These are phyloP conservation scores for Caenorhabditis doughertyi DNA, from an alignment of 2,888 invertebrate species.

Conservation along the genomic window DNA sequence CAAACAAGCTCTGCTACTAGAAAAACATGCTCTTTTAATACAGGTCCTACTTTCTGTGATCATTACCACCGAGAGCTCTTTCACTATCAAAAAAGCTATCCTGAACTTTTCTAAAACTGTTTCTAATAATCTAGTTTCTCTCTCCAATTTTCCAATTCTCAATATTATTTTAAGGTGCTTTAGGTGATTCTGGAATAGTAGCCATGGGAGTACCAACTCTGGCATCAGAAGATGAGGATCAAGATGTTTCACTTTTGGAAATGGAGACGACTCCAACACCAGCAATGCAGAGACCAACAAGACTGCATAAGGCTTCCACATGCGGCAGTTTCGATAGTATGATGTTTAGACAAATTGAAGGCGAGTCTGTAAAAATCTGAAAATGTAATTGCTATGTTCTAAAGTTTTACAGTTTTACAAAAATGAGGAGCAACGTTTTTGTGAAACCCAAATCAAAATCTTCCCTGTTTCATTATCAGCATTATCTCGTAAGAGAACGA, in stretches of 20 bases:
- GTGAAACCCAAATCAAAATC: too few relatives aligned
- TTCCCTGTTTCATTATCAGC: too few relatives aligned
- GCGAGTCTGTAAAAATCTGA: slow-evolving; percentile 14
- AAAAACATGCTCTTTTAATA: too few relatives aligned
- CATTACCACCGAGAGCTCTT: too few relatives aligned
- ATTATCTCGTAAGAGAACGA: too few relatives aligned
- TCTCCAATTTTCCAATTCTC: not conserved
- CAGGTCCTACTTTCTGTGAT: too few relatives aligned
- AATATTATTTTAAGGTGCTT: not conserved
- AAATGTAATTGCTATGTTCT: too few relatives aligned
- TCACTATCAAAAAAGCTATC: too few relatives aligned
- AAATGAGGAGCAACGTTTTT: too few relatives aligned
- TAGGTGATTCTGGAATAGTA: slow-evolving; percentile 61
- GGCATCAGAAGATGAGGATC: slow-evolving; percentile 65
- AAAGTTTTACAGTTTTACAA: too few relatives aligned
- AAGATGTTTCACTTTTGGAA: slow-evolving; percentile 62
- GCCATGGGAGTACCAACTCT: slow-evolving; percentile 46
- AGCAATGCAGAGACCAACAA: slow-evolving; percentile 39
- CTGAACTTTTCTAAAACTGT: not conserved
- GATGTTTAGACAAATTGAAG: slow-evolving; percentile 61
- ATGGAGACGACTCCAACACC: slow-evolving; percentile 49
- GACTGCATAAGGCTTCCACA: slow-evolving; percentile 61
- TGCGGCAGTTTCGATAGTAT: slow-evolving; percentile 68
- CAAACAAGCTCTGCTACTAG: too few relatives aligned
- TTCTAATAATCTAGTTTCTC: too few relatives aligned